Evolutionary conservation across 2,113 vertebrate genomes (phyloP).

Genomic region (Arenaria interpres): DNA sequence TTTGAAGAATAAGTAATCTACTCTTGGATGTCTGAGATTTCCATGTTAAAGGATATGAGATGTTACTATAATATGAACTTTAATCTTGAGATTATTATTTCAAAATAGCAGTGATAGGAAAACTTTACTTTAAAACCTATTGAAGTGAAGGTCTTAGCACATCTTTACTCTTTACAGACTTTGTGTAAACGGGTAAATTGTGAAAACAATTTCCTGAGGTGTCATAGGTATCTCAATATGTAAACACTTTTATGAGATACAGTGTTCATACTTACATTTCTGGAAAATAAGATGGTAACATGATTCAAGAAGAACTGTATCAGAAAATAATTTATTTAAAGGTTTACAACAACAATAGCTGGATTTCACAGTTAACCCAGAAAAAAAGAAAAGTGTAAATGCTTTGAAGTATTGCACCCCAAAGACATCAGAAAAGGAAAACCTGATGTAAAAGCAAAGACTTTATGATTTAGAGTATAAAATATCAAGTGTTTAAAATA

Average conservation of each 20-base stretch:
- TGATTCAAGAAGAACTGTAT: neutral
- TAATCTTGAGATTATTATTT: neutral
- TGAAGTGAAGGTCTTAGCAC: neutral
- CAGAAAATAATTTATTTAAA: neutral
- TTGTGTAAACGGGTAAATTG: neutral
- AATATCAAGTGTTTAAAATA: neutral
- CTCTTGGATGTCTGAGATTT: neutral
- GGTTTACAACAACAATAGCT: rapidly evolving
- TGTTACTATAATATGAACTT: neutral
- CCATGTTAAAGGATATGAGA: neutral
- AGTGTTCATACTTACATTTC: neutral
- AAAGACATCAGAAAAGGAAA: neutral
- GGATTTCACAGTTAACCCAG: neutral
- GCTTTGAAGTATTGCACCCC: neutral
- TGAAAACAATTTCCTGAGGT: neutral
- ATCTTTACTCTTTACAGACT: neutral
- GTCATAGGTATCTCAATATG: neutral
- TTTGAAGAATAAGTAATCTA: neutral
- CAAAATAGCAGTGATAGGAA: neutral
- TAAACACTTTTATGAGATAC: neutral
- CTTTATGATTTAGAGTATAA: neutral
- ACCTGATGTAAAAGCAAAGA: neutral
- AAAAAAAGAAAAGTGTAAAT: neutral
- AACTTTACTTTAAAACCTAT: neutral
- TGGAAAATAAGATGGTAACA: neutral